Evolutionary conservation across 2,113 vertebrate genomes (phyloP).

Genomic region (Salvelinus alpinus): DNA sequence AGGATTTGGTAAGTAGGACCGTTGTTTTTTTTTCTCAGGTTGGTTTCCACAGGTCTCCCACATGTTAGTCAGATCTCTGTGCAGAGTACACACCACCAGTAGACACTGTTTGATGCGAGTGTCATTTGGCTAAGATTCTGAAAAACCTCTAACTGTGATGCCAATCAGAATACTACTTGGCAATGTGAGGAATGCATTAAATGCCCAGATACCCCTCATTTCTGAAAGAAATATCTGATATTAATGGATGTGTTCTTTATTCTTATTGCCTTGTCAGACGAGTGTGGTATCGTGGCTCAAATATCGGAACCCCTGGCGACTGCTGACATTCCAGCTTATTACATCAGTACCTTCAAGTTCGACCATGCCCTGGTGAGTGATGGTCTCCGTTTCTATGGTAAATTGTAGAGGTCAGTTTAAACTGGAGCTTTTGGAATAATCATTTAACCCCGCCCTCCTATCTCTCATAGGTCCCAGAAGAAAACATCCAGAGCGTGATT

Average conservation of each 20-base stretch:
- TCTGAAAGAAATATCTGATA: neutral
- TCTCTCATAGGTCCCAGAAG: constrained; percentile 87
- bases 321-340: constrained; percentile 98
- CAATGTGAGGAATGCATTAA: neutral
- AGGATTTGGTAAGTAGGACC: constrained; percentile 85
- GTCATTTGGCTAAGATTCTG: neutral
- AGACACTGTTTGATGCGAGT: neutral
- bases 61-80: neutral
- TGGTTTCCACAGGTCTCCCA: neutral
- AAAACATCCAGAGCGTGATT: constrained; percentile 95
- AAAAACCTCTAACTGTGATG: neutral
- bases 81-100: too few relatives aligned
- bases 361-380: constrained; percentile 54
- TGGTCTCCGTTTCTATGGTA: neutral
- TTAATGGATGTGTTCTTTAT: neutral
- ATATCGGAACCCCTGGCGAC: constrained; percentile 96
- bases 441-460: neutral
- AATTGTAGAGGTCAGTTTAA: neutral
- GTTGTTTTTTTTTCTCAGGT: neutral
- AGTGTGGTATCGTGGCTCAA: constrained; percentile 98
- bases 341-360: constrained; percentile 99
- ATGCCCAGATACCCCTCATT: neutral
- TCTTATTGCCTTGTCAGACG: constrained; percentile 64
- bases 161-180: neutral
- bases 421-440: neutral